These are phyloP conservation scores for Oscheius sp. DNA, from an alignment of 2,888 invertebrate species.

Conservation along the genomic window DNA sequence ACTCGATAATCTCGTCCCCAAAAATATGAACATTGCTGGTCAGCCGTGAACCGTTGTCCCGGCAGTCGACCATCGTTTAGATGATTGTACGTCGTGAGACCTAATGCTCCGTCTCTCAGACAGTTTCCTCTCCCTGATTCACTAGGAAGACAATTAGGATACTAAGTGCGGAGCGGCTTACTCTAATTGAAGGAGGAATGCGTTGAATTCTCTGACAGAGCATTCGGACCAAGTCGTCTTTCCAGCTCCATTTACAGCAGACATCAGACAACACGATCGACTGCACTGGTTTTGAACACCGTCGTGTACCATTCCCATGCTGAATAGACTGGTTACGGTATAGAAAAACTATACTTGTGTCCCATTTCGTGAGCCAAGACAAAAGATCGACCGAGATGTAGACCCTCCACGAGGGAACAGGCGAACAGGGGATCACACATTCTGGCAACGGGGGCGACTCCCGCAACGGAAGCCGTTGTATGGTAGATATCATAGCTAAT, in stretches of 20 bases:
- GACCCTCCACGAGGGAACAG: conserved; percentile 72
- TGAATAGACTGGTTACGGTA: conserved; percentile 39
- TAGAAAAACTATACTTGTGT: conserved; percentile 66
- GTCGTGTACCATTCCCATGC: conserved; percentile 74
- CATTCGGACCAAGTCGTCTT: conserved; percentile 73
- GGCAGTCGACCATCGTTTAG: conserved; percentile 63
- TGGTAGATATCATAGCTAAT: conserved; percentile 72
- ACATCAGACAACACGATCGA: conserved; percentile 72
- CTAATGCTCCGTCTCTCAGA: conserved; percentile 64
- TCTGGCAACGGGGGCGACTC: conserved; percentile 73
- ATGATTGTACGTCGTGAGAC: conserved; percentile 65
- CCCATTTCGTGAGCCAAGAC: conserved; percentile 74
- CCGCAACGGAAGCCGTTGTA: conserved; percentile 72
- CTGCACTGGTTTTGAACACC: conserved; percentile 73
- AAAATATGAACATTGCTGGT: conserved; percentile 73
- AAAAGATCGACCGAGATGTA: conserved; percentile 72
- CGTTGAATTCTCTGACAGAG: conserved; percentile 71
- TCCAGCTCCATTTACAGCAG: conserved; percentile 73
- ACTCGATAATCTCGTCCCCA: conserved; percentile 72
- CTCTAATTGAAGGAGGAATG: conserved; percentile 71
- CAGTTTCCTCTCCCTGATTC: conserved; percentile 72
- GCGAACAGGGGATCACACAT: conserved; percentile 73
- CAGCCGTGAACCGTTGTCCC: conserved; percentile 72
- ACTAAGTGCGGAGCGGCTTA: conserved; percentile 42
- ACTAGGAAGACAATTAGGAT: conserved; percentile 44